Base-by-base conservation (phyloP, 2,113 vertebrate species). In the Dolichallabes microphthalmus region DNA sequence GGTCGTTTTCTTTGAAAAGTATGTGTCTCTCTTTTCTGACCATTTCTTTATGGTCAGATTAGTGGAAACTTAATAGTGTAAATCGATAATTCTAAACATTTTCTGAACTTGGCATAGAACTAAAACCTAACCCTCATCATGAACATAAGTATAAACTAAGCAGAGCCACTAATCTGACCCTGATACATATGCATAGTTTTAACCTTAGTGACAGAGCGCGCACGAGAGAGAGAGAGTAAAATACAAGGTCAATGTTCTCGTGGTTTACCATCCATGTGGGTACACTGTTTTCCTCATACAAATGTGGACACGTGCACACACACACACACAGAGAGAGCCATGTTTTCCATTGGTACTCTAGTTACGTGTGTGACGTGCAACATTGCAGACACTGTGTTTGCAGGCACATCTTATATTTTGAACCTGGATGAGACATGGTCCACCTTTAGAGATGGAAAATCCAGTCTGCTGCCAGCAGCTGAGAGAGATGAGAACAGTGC, bases 381-480 rank as follows among this genome's bases (percentile, higher is more conserved):
- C 25, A 66, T 64, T 17, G 8, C 2, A 19, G 60, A 80, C 85
- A 61, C n/a, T 50, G 11, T 81, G 30, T 71, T 85, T 45, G 74
- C 57, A 86, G 71, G 50, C 64, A 68, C 71, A 80, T 83, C 80
- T 35, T 82, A 71, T n/a, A 76, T 80, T 85, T 82, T 78, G 78
- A 75, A 61, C 63, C 3, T 66, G 74, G 74, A 83, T 58, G 57
- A 58, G 79, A 85, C 61, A 61, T n/a, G 32, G 66, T 79, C 85
- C n/a, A 75, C 76, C 80, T 75, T 61, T 81, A 25, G 66, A 80
- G 71, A 89, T 12, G 80, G 80, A 85, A 87, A 83, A 80, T 32
- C 69, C 63, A 57, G 71, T 60, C 32, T 63, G 55, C 76, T 86
- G 85, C 85, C 60, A 77, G 53, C 71, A 19, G 55, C 35, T 13